These are phyloP conservation scores for Fregata magnificens DNA, from an alignment of 2,113 vertebrate genomes.

Conservation along the genomic window DNA sequence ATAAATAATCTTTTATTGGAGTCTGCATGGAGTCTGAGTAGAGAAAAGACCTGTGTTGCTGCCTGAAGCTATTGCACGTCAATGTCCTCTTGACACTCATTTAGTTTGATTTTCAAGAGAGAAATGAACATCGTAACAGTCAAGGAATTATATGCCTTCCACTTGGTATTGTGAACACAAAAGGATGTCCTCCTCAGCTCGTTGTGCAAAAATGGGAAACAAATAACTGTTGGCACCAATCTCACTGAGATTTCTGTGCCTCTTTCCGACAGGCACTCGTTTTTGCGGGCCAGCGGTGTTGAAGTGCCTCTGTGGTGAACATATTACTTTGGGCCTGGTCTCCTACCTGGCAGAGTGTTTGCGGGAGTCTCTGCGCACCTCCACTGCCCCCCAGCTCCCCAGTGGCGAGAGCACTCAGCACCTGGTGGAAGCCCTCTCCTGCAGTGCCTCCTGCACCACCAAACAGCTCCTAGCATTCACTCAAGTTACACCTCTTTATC, in stretches of 20 bases:
- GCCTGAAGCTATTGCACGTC: neutral
- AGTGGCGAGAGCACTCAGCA: rapidly evolving
- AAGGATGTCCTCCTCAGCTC: neutral
- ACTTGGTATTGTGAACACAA: neutral
- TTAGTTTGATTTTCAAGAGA: conserved; percentile 10
- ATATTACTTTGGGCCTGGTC: neutral
- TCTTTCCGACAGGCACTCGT: neutral
- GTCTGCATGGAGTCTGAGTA: neutral
- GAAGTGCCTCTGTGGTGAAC: neutral
- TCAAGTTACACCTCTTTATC: too few species aligned
- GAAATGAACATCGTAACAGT: neutral
- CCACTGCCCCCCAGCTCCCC: rapidly evolving
- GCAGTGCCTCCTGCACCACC: neutral
- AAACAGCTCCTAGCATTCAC: neutral
- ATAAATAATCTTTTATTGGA: neutral
- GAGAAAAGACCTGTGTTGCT: neutral
- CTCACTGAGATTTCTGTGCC: neutral
- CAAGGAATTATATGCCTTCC: neutral
- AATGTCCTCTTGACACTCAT: conserved; percentile 10
- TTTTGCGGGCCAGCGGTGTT: neutral
- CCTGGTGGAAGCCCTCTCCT: neutral
- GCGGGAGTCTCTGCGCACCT: neutral
- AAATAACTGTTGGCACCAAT: neutral
- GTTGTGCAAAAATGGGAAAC: neutral
- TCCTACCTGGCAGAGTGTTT: neutral